A percentile compares a stretch with the other conserved stretches of the same genome.
These are phyloP conservation scores for Cantharis rufa DNA, from an alignment of 2,888 invertebrate species.

Conservation along the genomic window DNA sequence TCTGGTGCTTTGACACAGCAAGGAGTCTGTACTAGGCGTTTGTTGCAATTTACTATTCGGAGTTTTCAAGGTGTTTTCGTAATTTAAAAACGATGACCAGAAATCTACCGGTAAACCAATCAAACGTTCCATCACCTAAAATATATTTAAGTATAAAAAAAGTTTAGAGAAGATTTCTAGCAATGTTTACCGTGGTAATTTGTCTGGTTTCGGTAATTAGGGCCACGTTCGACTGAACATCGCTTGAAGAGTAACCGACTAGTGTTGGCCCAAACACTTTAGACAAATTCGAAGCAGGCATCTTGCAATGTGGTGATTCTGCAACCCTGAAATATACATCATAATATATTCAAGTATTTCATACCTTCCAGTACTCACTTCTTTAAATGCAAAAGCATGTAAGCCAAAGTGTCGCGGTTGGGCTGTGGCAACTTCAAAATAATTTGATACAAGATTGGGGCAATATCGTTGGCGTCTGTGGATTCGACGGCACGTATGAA, in stretches of 20 bases:
- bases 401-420: slow-evolving; percentile 94
- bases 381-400: slow-evolving; percentile 87
- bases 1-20: slow-evolving; percentile 39
- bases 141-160: slow-evolving; percentile 1
- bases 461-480: slow-evolving; percentile 62
- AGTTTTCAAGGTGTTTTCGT: slow-evolving; percentile 43
- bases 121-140: slow-evolving; percentile 62
- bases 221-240: slow-evolving; percentile 68
- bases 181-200: slow-evolving; percentile 66
- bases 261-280: slow-evolving; percentile 93
- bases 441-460: slow-evolving; percentile 71
- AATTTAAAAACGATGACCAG: slow-evolving; percentile 73
- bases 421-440: slow-evolving; percentile 86
- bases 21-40: slow-evolving; percentile 54
- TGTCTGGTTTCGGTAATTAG: slow-evolving; percentile 79
- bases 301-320: slow-evolving; percentile 82
- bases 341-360: neutral
- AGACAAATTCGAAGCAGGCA: slow-evolving; percentile 87
- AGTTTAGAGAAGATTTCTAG: neutral
- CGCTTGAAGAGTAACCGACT: slow-evolving; percentile 82
- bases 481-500: slow-evolving; percentile 73
- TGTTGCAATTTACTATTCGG: slow-evolving; percentile 45
- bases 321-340: slow-evolving; percentile 73
- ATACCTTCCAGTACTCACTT: slow-evolving; percentile 55
- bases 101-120: slow-evolving; percentile 74